Evolutionary conservation across 2,113 vertebrate genomes (phyloP), one percentile per base, ranked within the genome.

Genomic region (Bolborhynchus lineola): DNA sequence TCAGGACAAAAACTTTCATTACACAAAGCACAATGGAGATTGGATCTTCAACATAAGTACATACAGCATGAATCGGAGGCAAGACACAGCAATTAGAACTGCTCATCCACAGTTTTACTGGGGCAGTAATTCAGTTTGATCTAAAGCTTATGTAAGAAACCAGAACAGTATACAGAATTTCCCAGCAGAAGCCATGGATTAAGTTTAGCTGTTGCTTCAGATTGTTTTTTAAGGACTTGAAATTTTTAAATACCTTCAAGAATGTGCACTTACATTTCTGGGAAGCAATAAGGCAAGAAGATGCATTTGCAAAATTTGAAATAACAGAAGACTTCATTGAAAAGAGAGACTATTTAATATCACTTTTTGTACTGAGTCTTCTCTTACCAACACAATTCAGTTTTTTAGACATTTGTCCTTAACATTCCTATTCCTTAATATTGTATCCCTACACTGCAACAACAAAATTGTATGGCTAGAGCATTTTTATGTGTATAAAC

Each of bases 111-210:
- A 83, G 33, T 55, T 86, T 88, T 92, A 78, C 49, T 62, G 31
- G 31, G 25, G 60, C 81, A 90, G 44, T 95, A 92, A 94, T 87
- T 94, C 72, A 85, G 37, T 78, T 69, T 86, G 88, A 96, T 52
- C 74, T 86, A 72, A 78, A 65, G 35, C n/a, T 47, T 82, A 13
- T 44, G 39, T 71, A 76, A 91, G 65, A 92, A 93, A 78, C 39
- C 39, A 79, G 72, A 94, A 92, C 7, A 57, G 57, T 37, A 82
- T 68, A 86, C n/a, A 87, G 76, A 57, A 78, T 92, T 84, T 72
- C n/a, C 65, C 91, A 84, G 53, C 23, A 86, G 72, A 75, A 91
- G 28, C 13, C 37, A 72, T 13, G 13, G 62, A 88, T 75, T 86
- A 88, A 87, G 7, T 2, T 82, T 60, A 86, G 21, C 15, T 79